Evolutionary conservation across 1,140 invertebrate species (phyloP), one percentile per base, ranked within the genome.

Genomic region (Catajapyx aquilonaris): DNA sequence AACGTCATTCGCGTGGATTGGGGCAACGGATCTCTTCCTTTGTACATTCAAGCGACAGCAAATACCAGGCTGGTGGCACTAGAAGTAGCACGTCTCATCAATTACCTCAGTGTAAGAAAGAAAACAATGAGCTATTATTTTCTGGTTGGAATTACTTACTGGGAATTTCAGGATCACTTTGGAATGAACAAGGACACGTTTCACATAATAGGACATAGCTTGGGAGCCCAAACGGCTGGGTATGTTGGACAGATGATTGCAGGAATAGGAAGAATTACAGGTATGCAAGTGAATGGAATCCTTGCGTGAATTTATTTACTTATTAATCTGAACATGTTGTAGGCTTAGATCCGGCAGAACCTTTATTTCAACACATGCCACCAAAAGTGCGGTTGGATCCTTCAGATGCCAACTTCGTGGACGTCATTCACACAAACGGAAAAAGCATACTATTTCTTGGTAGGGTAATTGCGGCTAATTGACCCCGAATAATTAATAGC

Each of bases 311-410:
- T n/a, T n/a, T n/a, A n/a, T n/a, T n/a, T n/a, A n/a, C n/a, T n/a
- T n/a, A n/a, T n/a, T n/a, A n/a, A n/a, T n/a, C n/a, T n/a, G n/a
- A n/a, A n/a, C n/a, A n/a, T 41, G 32, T 13, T 39, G 40, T 33
- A 42, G 79, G 76, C 1, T 57, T 87, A 17, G 81, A 86, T 60
- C 78, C 81, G 3, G 81, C 81, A 0, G 79, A 84, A 47, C 81
- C 81, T 0, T 84, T 83, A 48, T 87, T 87, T 55, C 71, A 85
- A 64, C 73, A 77, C 37, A 84, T 86, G 77, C 76, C 78, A 0
- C 59, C 62, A 21, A 66, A 73, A 39, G 66, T 85, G 1, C 64
- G 81, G 13, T 55, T 87, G 2, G 81, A 86, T 52, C 78, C 78
- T 20, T 66, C 65, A 0, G 83, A 88, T 48, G 85, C 86, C 2